phyloP scores from a whole-genome alignment of 2,113 vertebrate genomes.

The Cinclus cinclus region DNA sequence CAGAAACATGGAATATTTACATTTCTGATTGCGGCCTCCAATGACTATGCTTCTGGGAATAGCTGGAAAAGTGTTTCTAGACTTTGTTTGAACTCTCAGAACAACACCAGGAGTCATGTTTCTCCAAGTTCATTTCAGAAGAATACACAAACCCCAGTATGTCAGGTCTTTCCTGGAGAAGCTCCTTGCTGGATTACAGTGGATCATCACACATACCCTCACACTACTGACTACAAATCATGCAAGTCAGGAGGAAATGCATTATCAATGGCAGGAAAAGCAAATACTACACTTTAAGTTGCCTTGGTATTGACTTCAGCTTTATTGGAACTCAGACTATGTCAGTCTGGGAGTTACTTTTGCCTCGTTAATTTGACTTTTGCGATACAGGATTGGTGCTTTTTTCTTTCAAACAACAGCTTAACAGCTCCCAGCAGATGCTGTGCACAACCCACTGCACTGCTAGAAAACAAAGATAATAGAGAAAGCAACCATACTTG shows the following conservation, averaged over 20 bases:
- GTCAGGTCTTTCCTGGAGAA: not conserved
- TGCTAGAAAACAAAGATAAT: not conserved
- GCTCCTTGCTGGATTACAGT: not conserved
- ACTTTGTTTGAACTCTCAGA: not conserved
- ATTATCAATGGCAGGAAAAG: constrained; percentile 3
- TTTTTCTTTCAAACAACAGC: not conserved
- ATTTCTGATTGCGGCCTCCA: not conserved
- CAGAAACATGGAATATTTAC: not conserved
- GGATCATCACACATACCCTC: not conserved
- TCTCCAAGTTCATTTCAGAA: not conserved
- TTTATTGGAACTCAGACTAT: not conserved
- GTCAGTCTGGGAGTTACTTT: not conserved
- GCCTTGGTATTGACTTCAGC: not conserved
- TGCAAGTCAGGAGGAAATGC: not conserved
- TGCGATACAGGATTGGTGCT: not conserved
- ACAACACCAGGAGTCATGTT: not conserved
- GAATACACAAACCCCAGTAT: not conserved
- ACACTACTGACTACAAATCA: not conserved
- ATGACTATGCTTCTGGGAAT: fast-evolving
- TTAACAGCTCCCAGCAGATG: not conserved
- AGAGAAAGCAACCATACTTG: not conserved
- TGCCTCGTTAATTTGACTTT: not conserved
- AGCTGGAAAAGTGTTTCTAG: not conserved
- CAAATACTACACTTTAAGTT: not conserved
- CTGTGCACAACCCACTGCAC: not conserved